These are phyloP conservation scores for Varanus salvator DNA, from an alignment of 2,113 vertebrate species.

Conservation along the genomic window DNA sequence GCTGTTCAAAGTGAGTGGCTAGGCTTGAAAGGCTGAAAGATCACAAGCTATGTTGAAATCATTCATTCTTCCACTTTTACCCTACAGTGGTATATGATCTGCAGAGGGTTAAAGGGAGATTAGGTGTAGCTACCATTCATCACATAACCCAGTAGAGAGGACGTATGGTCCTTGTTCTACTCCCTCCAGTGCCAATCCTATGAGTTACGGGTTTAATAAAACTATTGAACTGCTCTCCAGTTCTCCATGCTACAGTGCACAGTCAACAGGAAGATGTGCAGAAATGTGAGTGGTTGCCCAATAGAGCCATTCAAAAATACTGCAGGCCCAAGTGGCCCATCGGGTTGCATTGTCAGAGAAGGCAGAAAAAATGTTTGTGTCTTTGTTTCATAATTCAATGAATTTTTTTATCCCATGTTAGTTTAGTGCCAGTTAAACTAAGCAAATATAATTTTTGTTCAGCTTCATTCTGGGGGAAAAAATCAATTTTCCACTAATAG, in stretches of 20 bases:
- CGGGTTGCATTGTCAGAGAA: not conserved
- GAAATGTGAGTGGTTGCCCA: no score
- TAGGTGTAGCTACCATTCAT: no score
- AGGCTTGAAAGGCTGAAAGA: not conserved
- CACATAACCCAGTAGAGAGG: no score
- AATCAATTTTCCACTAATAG: not conserved
- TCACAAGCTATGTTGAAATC: not conserved
- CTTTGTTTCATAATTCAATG: conserved; percentile 44
- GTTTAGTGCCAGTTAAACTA: conserved; percentile 45
- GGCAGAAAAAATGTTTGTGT: conserved; percentile 32
- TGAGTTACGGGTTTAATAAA: no score
- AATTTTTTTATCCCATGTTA: conserved; percentile 26
- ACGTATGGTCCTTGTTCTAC: no score
- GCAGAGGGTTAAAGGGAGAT: no score
- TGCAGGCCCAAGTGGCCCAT: not conserved
- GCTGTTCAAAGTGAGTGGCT: not conserved
- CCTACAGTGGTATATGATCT: no score
- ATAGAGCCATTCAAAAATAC: no score
- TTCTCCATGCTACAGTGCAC: no score
- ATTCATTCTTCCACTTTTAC: not conserved
- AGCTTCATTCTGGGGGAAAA: not conserved
- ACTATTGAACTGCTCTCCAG: no score
- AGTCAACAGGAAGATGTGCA: no score
- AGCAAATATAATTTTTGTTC: conserved; percentile 33
- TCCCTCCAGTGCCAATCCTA: no score